Percentiles rank a stretch among this genome's conserved stretches.
Evolutionary conservation across 2,797 vertebrate species (phyloP).

Genomic region (Novumbra hubbsi): DNA sequence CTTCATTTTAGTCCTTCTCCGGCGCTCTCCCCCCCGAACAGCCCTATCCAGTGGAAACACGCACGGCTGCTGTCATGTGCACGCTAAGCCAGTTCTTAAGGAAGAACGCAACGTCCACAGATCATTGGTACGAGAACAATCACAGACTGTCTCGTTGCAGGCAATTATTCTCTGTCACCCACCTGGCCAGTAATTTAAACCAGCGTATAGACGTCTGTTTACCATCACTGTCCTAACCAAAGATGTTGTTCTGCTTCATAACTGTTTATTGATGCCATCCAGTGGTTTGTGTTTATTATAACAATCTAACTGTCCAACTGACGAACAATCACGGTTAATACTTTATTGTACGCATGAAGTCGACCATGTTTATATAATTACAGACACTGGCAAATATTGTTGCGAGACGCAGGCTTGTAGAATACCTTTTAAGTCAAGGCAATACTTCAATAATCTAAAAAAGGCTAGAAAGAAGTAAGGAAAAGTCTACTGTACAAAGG

Average conservation of each 20-base stretch:
- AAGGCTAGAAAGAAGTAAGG: background rate
- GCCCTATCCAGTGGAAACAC: slow-evolving; percentile 30
- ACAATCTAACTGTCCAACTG: slow-evolving; percentile 35
- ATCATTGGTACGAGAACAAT: slow-evolving; percentile 3
- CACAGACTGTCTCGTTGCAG: slow-evolving; percentile 31
- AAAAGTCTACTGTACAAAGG: background rate
- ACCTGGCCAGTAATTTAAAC: slow-evolving; percentile 7
- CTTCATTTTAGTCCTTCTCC: background rate
- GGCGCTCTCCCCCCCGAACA: too few relatives aligned
- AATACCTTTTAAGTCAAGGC: background rate
- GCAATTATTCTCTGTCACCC: slow-evolving; percentile 2
- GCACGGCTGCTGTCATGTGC: slow-evolving; percentile 26
- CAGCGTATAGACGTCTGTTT: slow-evolving; percentile 22
- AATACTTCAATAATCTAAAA: background rate
- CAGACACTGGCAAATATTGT: too few relatives aligned
- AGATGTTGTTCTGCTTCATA: slow-evolving; percentile 14
- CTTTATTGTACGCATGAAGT: background rate
- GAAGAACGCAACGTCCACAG: slow-evolving; percentile 8
- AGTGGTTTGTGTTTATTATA: slow-evolving; percentile 14
- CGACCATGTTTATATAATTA: too few relatives aligned
- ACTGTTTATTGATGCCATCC: slow-evolving; percentile 18
- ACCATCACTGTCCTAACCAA: slow-evolving; percentile 52
- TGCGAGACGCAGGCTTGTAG: background rate
- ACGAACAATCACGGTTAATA: background rate
- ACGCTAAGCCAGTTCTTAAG: background rate